Percentiles rank a stretch among this genome's conserved stretches.
phyloP scores from a whole-genome alignment of 2,797 vertebrate genomes.

The Gallirallus australis region DNA sequence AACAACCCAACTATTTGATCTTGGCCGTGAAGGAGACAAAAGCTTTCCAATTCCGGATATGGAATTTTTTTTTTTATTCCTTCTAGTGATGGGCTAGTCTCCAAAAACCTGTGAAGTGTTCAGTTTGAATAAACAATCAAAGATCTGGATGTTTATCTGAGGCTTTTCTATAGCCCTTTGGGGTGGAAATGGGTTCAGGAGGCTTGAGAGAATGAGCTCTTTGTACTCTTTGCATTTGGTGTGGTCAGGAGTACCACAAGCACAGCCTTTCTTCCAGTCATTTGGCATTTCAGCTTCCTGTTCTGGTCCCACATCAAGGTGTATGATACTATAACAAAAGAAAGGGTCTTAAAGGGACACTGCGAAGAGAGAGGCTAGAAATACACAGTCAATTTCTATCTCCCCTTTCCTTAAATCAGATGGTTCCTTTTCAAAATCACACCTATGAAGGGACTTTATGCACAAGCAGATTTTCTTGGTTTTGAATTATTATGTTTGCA shows the following conservation, averaged over 20 bases:
- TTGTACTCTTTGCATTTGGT: slow-evolving; percentile 52
- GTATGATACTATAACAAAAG: background rate
- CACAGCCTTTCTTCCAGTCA: background rate
- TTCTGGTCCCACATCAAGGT: slow-evolving; percentile 13
- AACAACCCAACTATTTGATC: background rate
- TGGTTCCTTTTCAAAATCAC: background rate
- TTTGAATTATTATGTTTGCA: background rate
- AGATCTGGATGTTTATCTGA: slow-evolving; percentile 64
- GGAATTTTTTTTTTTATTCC: slow-evolving; percentile 45
- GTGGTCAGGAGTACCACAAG: slow-evolving; percentile 37
- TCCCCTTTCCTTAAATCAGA: background rate
- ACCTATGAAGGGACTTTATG: background rate
- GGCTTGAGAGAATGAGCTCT: slow-evolving; percentile 36
- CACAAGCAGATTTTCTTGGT: background rate
- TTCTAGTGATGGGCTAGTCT: slow-evolving; percentile 50
- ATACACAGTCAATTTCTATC: background rate
- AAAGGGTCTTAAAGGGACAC: background rate
- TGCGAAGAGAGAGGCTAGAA: background rate
- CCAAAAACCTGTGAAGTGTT: slow-evolving; percentile 66
- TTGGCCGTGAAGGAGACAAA: background rate
- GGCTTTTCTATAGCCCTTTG: slow-evolving; percentile 11
- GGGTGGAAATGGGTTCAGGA: slow-evolving; percentile 44
- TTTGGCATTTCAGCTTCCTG: slow-evolving; percentile 40
- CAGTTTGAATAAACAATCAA: slow-evolving; percentile 59
- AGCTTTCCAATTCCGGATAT: background rate